Percentiles rank a stretch among this genome's conserved stretches.
Evolutionary conservation across 2,888 invertebrate genomes (phyloP).

Genomic region (Aporophyla lueneburgensis): DNA sequence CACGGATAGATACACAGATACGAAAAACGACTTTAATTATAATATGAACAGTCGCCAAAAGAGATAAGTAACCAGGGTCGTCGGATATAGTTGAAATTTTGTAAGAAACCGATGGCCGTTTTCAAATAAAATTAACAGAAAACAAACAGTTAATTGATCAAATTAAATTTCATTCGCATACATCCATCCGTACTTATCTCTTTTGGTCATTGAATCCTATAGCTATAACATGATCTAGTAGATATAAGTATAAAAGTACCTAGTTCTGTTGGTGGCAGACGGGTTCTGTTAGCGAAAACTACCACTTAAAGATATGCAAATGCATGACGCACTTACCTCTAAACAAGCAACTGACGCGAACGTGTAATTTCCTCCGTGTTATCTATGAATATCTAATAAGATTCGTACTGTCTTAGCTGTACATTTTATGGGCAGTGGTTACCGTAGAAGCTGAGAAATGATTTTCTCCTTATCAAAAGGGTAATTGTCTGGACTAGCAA

Average conservation of each 20-base stretch:
- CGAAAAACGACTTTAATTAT: background rate
- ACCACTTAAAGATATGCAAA: constrained; percentile 19
- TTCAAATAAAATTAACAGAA: no score
- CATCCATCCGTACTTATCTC: no score
- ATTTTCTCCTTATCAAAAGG: background rate
- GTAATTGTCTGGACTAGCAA: background rate
- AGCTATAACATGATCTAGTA: no score
- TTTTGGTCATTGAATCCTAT: no score
- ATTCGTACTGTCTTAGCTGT: constrained; percentile 27
- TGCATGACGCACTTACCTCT: constrained; percentile 30
- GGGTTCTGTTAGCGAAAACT: constrained; percentile 6
- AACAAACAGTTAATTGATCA: no score
- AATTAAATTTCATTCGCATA: no score
- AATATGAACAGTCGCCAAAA: no score
- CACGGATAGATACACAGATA: background rate
- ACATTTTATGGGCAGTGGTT: constrained; percentile 20
- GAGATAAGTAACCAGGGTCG: no score
- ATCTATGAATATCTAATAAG: constrained; percentile 59
- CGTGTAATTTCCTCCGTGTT: constrained; percentile 49
- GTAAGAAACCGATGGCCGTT: no score
- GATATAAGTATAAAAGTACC: no score
- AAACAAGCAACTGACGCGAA: constrained; percentile 55
- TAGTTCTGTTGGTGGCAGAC: background rate
- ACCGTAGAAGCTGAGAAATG: constrained; percentile 13
- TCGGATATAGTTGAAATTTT: no score